Evolutionary conservation across 2,797 vertebrate species (phyloP).

Genomic region (Oreochromis grahami): DNA sequence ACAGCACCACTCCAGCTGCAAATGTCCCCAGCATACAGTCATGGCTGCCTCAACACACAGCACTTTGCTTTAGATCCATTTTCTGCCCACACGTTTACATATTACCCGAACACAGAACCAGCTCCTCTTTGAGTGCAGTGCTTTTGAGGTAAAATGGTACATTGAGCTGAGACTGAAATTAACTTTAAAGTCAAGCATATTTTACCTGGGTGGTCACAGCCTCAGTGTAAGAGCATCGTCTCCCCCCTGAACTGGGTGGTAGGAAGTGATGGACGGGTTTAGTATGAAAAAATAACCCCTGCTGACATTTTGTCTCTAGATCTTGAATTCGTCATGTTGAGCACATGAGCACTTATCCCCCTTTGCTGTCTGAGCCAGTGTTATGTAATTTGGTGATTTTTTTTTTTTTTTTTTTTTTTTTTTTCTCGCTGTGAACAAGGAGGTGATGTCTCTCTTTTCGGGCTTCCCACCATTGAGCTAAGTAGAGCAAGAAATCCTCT

Average conservation of each 20-base stretch:
- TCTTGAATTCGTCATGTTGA: slow-evolving; percentile 9
- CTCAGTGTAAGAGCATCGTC: neutral
- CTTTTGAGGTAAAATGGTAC: neutral
- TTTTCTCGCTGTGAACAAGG: slow-evolving; percentile 16
- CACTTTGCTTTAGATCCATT: neutral
- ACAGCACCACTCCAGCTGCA: slow-evolving; percentile 45
- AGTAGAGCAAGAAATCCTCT: slow-evolving; percentile 57
- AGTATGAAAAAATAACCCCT: neutral
- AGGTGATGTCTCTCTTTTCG: slow-evolving; percentile 23
- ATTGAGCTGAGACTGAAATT: neutral
- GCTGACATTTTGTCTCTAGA: neutral
- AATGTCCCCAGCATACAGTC: slow-evolving; percentile 31
- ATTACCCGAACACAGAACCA: neutral
- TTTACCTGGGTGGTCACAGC: neutral
- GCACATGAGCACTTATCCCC: slow-evolving; percentile 9
- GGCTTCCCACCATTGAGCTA: slow-evolving; percentile 35
- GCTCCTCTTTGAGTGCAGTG: neutral
- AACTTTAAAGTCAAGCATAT: neutral
- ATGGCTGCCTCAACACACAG: neutral
- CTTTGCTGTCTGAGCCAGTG: slow-evolving; percentile 15
- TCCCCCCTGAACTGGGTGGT: neutral
- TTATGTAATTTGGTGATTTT: slow-evolving; percentile 45
- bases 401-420: slow-evolving; percentile 15
- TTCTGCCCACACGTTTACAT: neutral
- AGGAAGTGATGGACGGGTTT: neutral